Evolutionary conservation across 2,888 invertebrate species (phyloP).

Genomic region (Alsophila aescularia): DNA sequence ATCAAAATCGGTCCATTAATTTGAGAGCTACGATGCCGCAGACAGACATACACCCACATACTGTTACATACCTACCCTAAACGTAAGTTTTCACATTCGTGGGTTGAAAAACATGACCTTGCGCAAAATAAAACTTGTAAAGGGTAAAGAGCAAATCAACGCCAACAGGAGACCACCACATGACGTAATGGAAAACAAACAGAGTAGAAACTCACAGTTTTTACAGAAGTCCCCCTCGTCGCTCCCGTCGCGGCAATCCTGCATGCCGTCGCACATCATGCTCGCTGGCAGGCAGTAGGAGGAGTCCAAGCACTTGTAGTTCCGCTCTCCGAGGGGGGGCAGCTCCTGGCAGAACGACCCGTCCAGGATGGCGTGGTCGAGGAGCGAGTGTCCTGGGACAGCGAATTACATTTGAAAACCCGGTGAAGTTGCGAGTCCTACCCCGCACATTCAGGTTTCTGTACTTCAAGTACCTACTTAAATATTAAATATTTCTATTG

Average conservation of each 20-base stretch:
- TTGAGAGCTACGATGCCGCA: too few species aligned
- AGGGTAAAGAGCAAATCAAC: too few species aligned
- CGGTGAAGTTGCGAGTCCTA: too few species aligned
- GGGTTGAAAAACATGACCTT: too few species aligned
- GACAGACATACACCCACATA: too few species aligned
- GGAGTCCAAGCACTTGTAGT: slow-evolving; percentile 59
- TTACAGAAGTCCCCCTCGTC: slow-evolving; percentile 86
- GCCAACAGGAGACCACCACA: background rate
- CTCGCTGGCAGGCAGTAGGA: slow-evolving; percentile 84
- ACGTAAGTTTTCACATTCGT: too few species aligned
- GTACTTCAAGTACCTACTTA: too few species aligned
- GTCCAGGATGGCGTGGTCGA: slow-evolving; percentile 45
- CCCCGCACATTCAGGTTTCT: too few species aligned
- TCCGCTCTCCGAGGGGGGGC: slow-evolving; percentile 26
- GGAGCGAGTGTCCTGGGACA: slow-evolving; percentile 49
- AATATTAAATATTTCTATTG: too few species aligned
- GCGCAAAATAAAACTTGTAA: too few species aligned
- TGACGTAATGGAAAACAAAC: background rate
- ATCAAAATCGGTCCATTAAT: too few species aligned
- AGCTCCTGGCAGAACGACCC: slow-evolving; percentile 46
- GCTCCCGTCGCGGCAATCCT: slow-evolving; percentile 89
- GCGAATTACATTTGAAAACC: background rate
- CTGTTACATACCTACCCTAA: too few species aligned
- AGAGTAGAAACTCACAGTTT: slow-evolving; percentile 48
- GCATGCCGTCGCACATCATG: slow-evolving; percentile 87